Evolutionary conservation across 2,888 invertebrate genomes (phyloP), one percentile per base, ranked within the genome.

Genomic region (Drosophila austrosaltans): DNA sequence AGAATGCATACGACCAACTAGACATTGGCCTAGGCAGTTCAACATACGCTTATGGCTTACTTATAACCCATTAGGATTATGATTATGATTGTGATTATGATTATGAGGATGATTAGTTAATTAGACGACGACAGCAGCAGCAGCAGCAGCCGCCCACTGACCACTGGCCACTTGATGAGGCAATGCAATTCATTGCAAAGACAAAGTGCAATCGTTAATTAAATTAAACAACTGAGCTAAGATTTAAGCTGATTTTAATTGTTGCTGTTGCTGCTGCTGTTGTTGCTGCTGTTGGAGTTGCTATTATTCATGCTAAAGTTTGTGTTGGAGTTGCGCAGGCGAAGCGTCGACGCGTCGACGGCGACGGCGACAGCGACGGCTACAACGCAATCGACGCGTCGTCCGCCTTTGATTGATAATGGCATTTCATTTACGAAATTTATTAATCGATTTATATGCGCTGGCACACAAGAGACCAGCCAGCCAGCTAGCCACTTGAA

Each of bases 371-470:
- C 28, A 28, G 28, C 28, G 30, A 6, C 30, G 30, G 6, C 3
- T 30, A 48, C 48, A 25, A 48, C 48, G 48, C 48, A 48, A 48
- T 48, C 16, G 16, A 16, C 16, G 16, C 16, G 16, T 16, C 48
- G 48, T 48, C 48, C 48, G 71, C 25, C 44, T 68, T 25, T 54
- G 63, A 32, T 64, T 86, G 79, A 77, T 82, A 86, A 82, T 86
- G 79, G 72, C 66, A 73, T 78, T 81, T 81, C 72, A 77, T 86
- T 87, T 89, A 81, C 85, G 86, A 89, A 87, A 87, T 67, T 79
- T 87, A 89, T 85, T 82, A 82, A 87, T 87, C 87, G 82, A 87
- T 87, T 87, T 87, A 87, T 82, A 86, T 86, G 89, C 86, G 84
- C 69, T 77, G 70, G 70, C 79, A 75, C 80, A 80, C 75, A 60